phyloP scores from a whole-genome alignment of 2,113 vertebrate genomes.

The Pygoscelis adeliae region DNA sequence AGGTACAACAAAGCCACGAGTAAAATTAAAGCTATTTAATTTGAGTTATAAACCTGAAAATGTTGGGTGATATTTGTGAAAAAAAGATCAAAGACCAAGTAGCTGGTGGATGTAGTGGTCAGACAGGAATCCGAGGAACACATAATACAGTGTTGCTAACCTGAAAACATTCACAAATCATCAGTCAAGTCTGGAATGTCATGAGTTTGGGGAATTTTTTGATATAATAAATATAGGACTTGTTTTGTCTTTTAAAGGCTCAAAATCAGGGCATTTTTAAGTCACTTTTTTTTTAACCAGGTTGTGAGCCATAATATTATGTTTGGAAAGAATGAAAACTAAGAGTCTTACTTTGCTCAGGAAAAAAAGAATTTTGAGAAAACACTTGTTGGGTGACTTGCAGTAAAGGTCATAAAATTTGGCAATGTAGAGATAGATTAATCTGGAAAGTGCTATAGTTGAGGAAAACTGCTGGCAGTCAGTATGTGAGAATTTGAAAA shows the following conservation, averaged over 20 bases:
- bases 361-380: constrained; percentile 1
- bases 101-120: not conserved
- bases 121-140: constrained; percentile 4
- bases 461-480: not conserved
- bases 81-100: constrained; percentile 7
- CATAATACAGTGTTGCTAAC: not conserved
- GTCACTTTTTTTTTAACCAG: not conserved
- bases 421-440: not conserved
- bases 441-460: constrained; percentile 1
- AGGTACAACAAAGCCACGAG: not conserved
- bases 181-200: constrained; percentile 19
- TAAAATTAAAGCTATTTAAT: not conserved
- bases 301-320: constrained; percentile 6
- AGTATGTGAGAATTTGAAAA: constrained; percentile 27
- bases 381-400: constrained; percentile 16
- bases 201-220: constrained; percentile 25
- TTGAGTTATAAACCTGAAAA: not conserved
- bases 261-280: not conserved
- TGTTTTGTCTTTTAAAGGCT: constrained; percentile 22
- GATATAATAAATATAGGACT: constrained; percentile 15
- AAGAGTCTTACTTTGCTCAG: not conserved
- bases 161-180: constrained; percentile 30
- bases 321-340: constrained; percentile 38
- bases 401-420: constrained; percentile 17
- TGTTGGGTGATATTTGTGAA: not conserved